These are phyloP conservation scores for Drosophila fuyamai DNA, from an alignment of 1,140 invertebrate species.

Conservation along the genomic window DNA sequence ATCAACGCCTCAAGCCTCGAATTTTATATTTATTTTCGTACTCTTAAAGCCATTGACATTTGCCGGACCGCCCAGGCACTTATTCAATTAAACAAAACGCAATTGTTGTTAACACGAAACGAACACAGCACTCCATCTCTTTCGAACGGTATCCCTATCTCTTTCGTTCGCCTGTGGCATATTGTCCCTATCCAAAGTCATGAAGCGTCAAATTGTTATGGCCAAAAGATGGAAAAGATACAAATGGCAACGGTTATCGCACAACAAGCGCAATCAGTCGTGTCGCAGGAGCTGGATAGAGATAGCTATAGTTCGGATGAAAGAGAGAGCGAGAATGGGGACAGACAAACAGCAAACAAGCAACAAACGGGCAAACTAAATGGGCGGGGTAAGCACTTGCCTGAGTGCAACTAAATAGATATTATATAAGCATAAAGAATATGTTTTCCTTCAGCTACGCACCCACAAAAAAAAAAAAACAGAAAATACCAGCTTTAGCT, in stretches of 20 bases:
- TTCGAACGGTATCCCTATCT: not conserved
- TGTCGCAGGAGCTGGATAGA: constrained; percentile 48
- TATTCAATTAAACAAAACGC: constrained; percentile 79
- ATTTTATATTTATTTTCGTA: constrained; percentile 43
- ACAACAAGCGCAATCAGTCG: constrained; percentile 77
- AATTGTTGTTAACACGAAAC: constrained; percentile 55
- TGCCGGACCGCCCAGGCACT: constrained; percentile 42
- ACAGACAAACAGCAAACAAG: constrained; percentile 23
- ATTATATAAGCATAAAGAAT: constrained; percentile 83
- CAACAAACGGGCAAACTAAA: constrained; percentile 31
- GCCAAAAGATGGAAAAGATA: constrained; percentile 68
- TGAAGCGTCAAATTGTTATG: constrained; percentile 84
- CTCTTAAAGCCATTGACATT: constrained; percentile 64
- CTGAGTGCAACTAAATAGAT: constrained; percentile 81
- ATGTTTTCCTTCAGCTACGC: constrained; percentile 64
- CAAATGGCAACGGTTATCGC: constrained; percentile 77
- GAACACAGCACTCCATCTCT: constrained; percentile 24
- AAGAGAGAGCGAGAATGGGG: constrained; percentile 8
- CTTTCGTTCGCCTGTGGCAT: constrained; percentile 16
- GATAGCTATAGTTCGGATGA: constrained; percentile 5
- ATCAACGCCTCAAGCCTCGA: constrained; percentile 46
- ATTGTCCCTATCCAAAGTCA: constrained; percentile 64
- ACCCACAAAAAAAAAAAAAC: constrained; percentile 30
- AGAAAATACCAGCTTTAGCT: constrained; percentile 26
- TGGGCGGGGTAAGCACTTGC: constrained; percentile 64